Evolutionary conservation across 35 echinoderm and acorn worm genomes (phyloP), one percentile per base, ranked within the genome.

Genomic region (Apostichopus californicus): DNA sequence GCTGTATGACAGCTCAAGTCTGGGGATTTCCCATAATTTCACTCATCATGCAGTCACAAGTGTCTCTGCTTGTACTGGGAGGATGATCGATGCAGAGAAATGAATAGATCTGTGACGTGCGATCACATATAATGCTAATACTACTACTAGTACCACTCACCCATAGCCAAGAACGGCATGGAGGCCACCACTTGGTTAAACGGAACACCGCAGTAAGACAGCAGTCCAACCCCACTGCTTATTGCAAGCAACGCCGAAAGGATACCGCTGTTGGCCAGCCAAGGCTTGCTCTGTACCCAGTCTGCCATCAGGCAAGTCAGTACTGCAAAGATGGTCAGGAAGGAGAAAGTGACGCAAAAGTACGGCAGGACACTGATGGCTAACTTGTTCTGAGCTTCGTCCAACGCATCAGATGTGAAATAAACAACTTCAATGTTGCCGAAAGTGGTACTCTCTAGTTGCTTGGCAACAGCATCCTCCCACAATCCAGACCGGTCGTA

Each of bases 151-250:
- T 20, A 22, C 14, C 52, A 89, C 94, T 93, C 79, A 93, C 94
- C 94, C 21, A 95, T 9, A n/a, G 88, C 92, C 5, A 95, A 87
- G 57, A 95, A 95, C 20, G 94, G 94, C 86, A 89, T 89, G 5
- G 91, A 92, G 18, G 85, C 91, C 54, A 93, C 94, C 17, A 90
- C 77, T 70, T 95, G 92, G 56, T 90, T 93, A 77, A 88, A 92
- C 5, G 94, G 94, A 52, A 95, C 86, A 46, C 91, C 91, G 34
- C 83, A 93, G 54, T 55, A 95, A 14, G 85, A 71, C 78, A 95
- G 80, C 11, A 95, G 58, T 54, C 94, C 94, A 57, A 95, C 90
- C 6, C 91, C 53, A 52, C 91, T 93, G 17, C 87, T 77, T 15
- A 93, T 79, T 23, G 94, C 94, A 13, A 95, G 79, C 7, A 57